Evolutionary conservation across 2,797 vertebrate species (phyloP), one percentile per base, ranked within the genome.

Genomic region (Gouania willdenowi): DNA sequence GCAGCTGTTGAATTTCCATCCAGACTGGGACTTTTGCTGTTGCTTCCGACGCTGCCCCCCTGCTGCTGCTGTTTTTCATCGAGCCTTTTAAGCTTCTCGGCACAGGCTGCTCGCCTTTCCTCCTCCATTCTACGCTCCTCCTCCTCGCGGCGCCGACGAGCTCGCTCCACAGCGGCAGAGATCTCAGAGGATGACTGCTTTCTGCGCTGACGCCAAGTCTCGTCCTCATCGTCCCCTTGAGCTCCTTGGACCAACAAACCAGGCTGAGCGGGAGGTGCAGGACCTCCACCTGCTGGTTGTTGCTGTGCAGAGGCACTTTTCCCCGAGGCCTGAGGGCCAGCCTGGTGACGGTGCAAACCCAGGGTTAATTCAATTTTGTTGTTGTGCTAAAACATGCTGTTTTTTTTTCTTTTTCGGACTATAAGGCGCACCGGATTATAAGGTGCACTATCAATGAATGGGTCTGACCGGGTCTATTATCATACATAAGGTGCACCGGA

Each of bases 81-180:
- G 3, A 96, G 86, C 29, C 90, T 85, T 62, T 97, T 97, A 4
- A 97, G 90, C 56, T 97, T 97, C 68, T 95, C 93, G 0, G 94
- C 94, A 1, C 94, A 97, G 17, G 94, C 94, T 0, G 94, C 94
- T 3, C 93, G 85, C 5, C 94, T 85, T 56, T 96, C 93, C 34
- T 97, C 94, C 59, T 94, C 91, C 94, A 97, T 96, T 28, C 94
- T 82, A 0, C 92, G 89, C 13, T 97, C 94, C 36, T 97, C 94
- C 24, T 95, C 94, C 9, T 95, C 94, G 0, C 94, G 89, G 0
- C 94, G 88, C 0, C 93, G 87, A 2, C 94, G 88, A 0, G 94
- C 94, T 5, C 94, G 87, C 67, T 95, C 94, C 40, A 95, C 94
- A 0, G 93, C 94, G 1, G 90, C 88, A 2, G 94, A 95, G 28